Percentiles rank a stretch among this genome's conserved stretches.
These are phyloP conservation scores for Gryllus longicercus DNA, from an alignment of 2,888 invertebrate genomes.

Conservation along the genomic window DNA sequence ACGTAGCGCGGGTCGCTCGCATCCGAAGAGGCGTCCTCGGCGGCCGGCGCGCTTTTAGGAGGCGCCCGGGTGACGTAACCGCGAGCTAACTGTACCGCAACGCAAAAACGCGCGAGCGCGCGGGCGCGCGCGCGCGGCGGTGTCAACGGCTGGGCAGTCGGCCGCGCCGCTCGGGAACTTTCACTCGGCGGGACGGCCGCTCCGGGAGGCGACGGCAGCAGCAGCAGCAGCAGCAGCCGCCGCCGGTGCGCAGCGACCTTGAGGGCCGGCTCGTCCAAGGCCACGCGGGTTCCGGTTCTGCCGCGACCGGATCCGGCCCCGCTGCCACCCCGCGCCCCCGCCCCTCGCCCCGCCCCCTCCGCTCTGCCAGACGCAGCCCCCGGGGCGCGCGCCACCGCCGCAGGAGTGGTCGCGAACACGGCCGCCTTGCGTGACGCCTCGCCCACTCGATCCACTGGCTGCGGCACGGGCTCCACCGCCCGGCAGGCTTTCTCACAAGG, in stretches of 20 bases:
- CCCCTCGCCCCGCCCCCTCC: no score
- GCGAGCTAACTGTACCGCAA: neutral
- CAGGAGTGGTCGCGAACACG: no score
- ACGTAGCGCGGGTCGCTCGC: no score
- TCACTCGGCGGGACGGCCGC: neutral
- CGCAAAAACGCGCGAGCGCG: neutral
- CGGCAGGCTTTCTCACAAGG: no score
- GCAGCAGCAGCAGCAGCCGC: neutral
- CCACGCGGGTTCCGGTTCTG: conserved; percentile 17
- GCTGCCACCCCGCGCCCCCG: neutral
- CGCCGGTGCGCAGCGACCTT: neutral
- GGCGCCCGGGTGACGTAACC: neutral
- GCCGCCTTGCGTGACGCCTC: no score
- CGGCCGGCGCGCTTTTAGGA: no score
- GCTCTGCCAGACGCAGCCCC: no score
- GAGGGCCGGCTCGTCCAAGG: neutral
- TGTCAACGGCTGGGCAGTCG: neutral
- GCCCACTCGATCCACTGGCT: no score
- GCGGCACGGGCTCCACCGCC: no score
- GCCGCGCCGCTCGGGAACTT: neutral
- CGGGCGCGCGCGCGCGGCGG: neutral
- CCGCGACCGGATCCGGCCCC: conserved; percentile 6
- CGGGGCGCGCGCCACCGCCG: no score
- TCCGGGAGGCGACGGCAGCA: neutral
- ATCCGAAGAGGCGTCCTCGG: no score